These are phyloP conservation scores for Diadophis punctatus DNA, from an alignment of 2,113 vertebrate genomes.

Conservation along the genomic window DNA sequence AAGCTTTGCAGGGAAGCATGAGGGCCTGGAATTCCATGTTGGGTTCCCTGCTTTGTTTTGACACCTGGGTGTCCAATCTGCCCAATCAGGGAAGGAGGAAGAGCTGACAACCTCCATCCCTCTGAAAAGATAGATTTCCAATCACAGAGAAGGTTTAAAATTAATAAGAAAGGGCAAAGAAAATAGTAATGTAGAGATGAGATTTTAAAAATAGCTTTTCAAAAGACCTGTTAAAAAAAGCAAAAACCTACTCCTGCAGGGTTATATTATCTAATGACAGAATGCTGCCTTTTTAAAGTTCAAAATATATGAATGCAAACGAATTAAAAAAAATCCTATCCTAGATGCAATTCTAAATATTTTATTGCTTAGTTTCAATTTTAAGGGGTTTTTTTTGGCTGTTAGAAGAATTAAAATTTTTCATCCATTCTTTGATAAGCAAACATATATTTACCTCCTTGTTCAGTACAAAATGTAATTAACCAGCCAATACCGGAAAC, in stretches of 20 bases:
- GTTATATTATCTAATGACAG: not conserved
- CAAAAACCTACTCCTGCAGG: not conserved
- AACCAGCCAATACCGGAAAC: constrained; percentile 85
- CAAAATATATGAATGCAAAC: not conserved
- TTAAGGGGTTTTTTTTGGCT: not conserved
- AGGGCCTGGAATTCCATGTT: not conserved
- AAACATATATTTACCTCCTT: constrained; percentile 77
- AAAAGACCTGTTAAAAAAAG: not conserved
- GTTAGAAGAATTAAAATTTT: not conserved
- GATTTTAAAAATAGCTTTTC: not conserved
- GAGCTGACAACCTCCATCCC: not conserved
- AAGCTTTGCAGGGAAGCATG: not conserved
- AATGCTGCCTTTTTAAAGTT: not conserved
- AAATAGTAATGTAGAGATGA: not conserved
- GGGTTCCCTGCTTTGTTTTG: not conserved
- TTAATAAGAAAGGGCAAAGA: not conserved
- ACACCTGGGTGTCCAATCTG: not conserved
- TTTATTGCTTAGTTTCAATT: not conserved
- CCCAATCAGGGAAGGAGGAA: not conserved
- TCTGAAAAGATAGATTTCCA: not conserved
- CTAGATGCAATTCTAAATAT: not conserved
- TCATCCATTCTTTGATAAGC: not conserved
- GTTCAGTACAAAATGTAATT: constrained; percentile 88
- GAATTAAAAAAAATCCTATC: not conserved
- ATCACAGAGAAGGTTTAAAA: not conserved